Base-by-base conservation (phyloP, 2,888 invertebrate genomes). In the Hydriomena furcata region DNA sequence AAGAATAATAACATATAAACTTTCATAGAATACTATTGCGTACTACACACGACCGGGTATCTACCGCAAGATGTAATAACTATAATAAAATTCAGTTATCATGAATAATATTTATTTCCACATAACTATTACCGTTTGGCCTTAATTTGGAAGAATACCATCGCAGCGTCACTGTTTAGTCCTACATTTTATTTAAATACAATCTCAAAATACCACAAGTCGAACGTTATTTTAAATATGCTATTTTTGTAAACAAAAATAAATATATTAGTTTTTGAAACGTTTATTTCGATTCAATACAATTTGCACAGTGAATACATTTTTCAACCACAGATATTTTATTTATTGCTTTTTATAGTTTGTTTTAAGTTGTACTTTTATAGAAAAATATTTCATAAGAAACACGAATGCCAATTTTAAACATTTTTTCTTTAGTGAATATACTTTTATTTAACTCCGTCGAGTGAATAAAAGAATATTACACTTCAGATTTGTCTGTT, bases 71-170 rank as follows among this genome's bases (percentile, higher is more conserved):
- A 25, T 2, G 25, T 25, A n/a, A 1, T 2, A 4, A 17, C 8
- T n/a, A 11, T 13, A 36, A 62, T 59, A 61, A 61, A 73, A 69
- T 61, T 53, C 70, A 60, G 45, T 24, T 24, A 42, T 73, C 71
- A 61, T 78, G 71, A 76, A 75, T 81, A 76, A 72, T 84, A 78
- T 85, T 88, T 85, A 86, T 86, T 88, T 77, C 75, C 79, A 84
- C 79, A 80, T 76, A 70, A 76, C 81, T 86, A 84, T 62, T 65
- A 71, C 80, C 65, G 67, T 84, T 88, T 88, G 86, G 87, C 87
- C 84, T 76, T 76, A 82, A 78, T 76, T 73, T 84, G 86, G 89
- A 88, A 89, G 88, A 86, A 82, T 82, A 81, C 78, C 77, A 4
- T 17, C 17, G 17, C 4, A 17, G 79, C 79, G 45, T 60, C 48